A percentile compares a stretch with the other conserved stretches of the same genome.
Conservation (phyloP, 2,888 invertebrate species). For the Caenorhabditis auriculariae region DNA sequence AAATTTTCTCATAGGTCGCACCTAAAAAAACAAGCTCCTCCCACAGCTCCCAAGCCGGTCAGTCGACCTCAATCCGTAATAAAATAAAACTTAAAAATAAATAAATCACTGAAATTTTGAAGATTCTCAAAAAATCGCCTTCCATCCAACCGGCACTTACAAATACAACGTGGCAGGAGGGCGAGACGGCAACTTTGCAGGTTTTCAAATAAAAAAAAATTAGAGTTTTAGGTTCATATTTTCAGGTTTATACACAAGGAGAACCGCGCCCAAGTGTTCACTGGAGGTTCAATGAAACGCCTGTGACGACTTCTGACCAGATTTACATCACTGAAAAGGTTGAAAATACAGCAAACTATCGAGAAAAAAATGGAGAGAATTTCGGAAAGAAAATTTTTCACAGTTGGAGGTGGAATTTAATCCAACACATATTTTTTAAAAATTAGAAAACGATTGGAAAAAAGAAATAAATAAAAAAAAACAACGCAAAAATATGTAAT, state of each 20-base stretch:
- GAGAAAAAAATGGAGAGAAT: no score
- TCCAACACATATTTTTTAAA: not conserved
- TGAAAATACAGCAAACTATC: no score
- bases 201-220: conserved; percentile 8
- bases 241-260: conserved; percentile 51
- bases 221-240: not conserved
- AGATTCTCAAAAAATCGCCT: conserved; percentile 31
- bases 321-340: conserved; percentile 28
- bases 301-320: conserved; percentile 32
- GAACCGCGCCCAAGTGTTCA: conserved; percentile 55
- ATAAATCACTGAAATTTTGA: no score
- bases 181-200: conserved; percentile 49
- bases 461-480: not conserved
- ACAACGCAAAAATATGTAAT: no score
- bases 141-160: conserved; percentile 54
- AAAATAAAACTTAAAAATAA: no score
- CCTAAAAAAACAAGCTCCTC: conserved; percentile 15
- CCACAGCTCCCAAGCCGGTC: conserved; percentile 20
- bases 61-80: conserved; percentile 3
- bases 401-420: not conserved
- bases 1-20: no score
- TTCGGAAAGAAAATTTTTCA: no score
- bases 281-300: conserved; percentile 57
- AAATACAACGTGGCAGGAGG: conserved; percentile 54
- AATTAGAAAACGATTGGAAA: not conserved